Percentiles rank a stretch among this genome's conserved stretches.
phyloP scores from a whole-genome alignment of 2,797 vertebrate species.

The Xenopus petersii region DNA sequence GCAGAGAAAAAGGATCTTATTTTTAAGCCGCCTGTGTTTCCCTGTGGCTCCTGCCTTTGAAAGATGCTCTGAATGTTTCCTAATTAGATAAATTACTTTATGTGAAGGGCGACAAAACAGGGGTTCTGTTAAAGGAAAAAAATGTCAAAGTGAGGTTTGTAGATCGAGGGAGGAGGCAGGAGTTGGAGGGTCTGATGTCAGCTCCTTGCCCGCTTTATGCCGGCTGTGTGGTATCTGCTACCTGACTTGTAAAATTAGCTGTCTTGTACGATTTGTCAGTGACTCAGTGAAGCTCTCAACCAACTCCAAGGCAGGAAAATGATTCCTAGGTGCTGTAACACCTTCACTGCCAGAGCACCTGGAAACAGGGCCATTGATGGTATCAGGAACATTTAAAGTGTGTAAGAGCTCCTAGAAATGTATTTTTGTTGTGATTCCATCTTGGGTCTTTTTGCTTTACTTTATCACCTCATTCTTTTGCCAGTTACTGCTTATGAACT shows the following conservation, averaged over 20 bases:
- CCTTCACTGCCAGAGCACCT: conserved; percentile 31
- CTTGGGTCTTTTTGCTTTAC: too few relatives aligned
- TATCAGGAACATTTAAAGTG: not conserved
- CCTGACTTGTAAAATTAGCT: conserved; percentile 76
- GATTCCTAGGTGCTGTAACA: conserved; percentile 39
- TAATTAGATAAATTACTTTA: conserved; percentile 74
- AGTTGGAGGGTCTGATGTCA: conserved; percentile 38
- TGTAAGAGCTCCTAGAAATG: too few relatives aligned
- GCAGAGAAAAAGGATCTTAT: conserved; percentile 49
- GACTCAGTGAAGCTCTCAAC: conserved; percentile 61
- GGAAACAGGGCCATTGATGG: not conserved
- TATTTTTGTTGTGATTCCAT: too few relatives aligned
- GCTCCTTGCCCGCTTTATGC: conserved; percentile 61
- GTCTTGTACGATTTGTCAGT: conserved; percentile 71
- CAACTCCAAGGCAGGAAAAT: conserved; percentile 39
- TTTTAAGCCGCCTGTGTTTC: conserved; percentile 57
- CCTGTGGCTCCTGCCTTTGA: conserved; percentile 61
- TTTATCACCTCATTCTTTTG: too few relatives aligned
- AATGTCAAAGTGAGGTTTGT: conserved; percentile 47
- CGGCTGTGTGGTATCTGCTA: conserved; percentile 69
- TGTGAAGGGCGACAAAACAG: conserved; percentile 65
- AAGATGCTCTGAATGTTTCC: conserved; percentile 64
- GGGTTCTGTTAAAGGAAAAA: conserved; percentile 65
- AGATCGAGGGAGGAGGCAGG: conserved; percentile 34
- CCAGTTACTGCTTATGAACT: too few relatives aligned